Evolutionary conservation across 2,797 vertebrate species (phyloP).

Genomic region (Heliangelus exortis): DNA sequence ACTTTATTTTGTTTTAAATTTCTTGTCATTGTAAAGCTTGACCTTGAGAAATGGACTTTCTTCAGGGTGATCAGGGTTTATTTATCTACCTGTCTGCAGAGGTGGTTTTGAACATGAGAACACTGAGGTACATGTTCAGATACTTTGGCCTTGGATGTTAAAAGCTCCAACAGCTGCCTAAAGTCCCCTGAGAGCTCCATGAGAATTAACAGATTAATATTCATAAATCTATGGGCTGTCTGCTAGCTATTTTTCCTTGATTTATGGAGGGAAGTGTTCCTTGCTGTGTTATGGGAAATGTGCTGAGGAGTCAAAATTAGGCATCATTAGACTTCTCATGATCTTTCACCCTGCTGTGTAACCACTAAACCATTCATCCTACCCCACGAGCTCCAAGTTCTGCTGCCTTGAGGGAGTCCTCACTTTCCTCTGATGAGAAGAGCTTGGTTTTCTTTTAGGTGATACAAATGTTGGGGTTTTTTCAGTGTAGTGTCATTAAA

Average conservation of each 20-base stretch:
- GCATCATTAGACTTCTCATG: background rate
- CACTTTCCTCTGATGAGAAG: background rate
- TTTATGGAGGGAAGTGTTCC: conserved; percentile 14
- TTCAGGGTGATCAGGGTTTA: background rate
- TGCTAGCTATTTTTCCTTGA: background rate
- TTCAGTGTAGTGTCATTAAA: background rate
- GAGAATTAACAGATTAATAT: conserved; percentile 27
- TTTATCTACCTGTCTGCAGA: background rate
- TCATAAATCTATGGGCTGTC: background rate
- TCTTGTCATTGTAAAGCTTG: background rate
- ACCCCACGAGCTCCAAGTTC: background rate
- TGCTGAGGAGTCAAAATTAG: background rate
- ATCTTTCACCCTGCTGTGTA: conserved; percentile 26
- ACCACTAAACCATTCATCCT: conserved; percentile 36
- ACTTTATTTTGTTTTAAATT: background rate
- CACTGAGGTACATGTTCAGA: background rate
- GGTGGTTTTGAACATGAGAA: background rate
- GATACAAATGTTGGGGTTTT: background rate
- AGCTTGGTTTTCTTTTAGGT: background rate
- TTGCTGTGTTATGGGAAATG: conserved; percentile 17
- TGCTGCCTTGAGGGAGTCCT: background rate
- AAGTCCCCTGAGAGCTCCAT: background rate
- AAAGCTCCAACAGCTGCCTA: background rate
- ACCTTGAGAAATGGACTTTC: background rate
- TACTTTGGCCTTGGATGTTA: background rate